A percentile compares a stretch with the other conserved stretches of the same genome.
phyloP scores from a whole-genome alignment of 2,888 invertebrate species.

The Drosophila silvestris region DNA sequence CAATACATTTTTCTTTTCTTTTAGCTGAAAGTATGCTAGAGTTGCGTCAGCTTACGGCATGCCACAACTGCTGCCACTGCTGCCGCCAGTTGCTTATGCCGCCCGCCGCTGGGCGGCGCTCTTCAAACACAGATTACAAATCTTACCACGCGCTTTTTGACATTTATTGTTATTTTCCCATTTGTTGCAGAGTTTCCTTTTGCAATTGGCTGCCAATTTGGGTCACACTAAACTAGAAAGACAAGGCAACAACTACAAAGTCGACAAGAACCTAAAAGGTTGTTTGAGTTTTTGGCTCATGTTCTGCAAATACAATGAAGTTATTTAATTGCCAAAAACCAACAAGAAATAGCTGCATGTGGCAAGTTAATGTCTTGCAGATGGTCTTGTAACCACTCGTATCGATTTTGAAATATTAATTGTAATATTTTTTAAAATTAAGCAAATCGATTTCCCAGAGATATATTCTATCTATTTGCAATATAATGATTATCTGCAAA shows the following conservation, averaged over 20 bases:
- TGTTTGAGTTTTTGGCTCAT: background rate
- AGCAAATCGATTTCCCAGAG: background rate
- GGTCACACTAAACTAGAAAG: background rate
- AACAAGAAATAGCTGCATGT: background rate
- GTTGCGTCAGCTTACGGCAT: constrained; percentile 31
- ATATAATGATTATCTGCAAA: background rate
- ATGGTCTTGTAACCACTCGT: background rate
- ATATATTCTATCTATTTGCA: background rate
- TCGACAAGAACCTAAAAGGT: background rate
- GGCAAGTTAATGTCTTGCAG: background rate
- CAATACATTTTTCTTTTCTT: constrained; percentile 59
- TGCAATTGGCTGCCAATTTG: constrained; percentile 14
- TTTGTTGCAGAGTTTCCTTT: constrained; percentile 8
- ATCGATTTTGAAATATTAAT: background rate
- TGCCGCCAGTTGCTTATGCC: constrained; percentile 21
- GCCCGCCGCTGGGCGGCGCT: constrained; percentile 42
- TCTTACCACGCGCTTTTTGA: constrained; percentile 28
- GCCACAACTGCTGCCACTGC: constrained; percentile 5
- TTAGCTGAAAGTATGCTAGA: constrained; percentile 41
- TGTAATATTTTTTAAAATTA: too few relatives aligned
- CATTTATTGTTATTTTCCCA: constrained; percentile 28
- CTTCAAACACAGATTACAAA: constrained; percentile 48
- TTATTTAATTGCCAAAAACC: background rate
- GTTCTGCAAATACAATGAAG: background rate
- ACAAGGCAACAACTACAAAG: background rate